Evolutionary conservation across 2,888 invertebrate genomes (phyloP).

Genomic region (Rotaria macrura): DNA sequence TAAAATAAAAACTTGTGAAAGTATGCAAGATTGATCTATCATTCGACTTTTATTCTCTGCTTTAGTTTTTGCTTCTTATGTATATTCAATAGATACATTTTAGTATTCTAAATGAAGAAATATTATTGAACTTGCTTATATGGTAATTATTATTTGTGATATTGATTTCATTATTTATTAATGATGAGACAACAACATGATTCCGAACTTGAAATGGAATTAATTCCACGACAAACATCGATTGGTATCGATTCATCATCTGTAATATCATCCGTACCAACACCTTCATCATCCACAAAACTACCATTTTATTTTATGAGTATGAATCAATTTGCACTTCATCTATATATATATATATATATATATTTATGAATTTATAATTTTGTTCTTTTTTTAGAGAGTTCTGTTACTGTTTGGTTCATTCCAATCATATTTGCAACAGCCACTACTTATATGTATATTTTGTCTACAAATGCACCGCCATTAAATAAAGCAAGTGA

Average conservation of each 20-base stretch:
- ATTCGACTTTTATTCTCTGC: no score
- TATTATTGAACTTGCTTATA: no score
- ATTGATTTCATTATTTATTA: neutral
- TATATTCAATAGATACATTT: neutral
- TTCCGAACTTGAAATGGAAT: neutral
- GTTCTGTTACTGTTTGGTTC: neutral
- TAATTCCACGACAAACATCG: neutral
- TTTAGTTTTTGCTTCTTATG: no score
- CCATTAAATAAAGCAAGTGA: constrained; percentile 33
- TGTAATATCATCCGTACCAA: neutral
- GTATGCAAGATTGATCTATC: neutral
- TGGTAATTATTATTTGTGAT: neutral
- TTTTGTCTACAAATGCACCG: constrained; percentile 39
- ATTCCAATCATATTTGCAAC: constrained; percentile 38
- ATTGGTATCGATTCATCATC: neutral
- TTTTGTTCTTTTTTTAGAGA: neutral
- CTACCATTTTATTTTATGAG: neutral
- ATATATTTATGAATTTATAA: no score
- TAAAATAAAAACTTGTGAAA: neutral
- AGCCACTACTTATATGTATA: constrained; percentile 38
- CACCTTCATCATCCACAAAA: neutral
- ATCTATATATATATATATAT: neutral
- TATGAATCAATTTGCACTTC: neutral
- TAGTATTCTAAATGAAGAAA: neutral
- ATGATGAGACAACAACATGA: neutral